Percentiles rank a stretch among this genome's conserved stretches.
These are phyloP conservation scores for Lissonota sp. DNA, from an alignment of 2,888 invertebrate genomes.

Conservation along the genomic window DNA sequence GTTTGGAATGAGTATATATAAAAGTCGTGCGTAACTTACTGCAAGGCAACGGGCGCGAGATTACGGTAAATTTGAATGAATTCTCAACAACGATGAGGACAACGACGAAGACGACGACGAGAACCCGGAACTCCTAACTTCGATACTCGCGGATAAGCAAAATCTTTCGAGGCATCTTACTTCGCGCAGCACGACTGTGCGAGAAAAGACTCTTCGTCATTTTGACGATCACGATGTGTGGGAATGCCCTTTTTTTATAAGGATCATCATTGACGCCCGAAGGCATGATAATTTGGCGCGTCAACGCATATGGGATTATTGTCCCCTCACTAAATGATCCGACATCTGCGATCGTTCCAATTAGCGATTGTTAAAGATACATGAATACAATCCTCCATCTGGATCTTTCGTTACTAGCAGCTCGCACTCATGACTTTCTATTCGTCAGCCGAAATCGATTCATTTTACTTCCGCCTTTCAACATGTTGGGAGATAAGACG, in stretches of 20 bases:
- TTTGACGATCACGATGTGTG: slow-evolving; percentile 22
- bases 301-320: slow-evolving; percentile 8
- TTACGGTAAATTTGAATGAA: slow-evolving; percentile 65
- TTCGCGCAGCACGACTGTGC: slow-evolving; percentile 19
- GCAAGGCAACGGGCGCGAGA: slow-evolving; percentile 38
- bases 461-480: slow-evolving; percentile 26
- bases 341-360: slow-evolving; percentile 27
- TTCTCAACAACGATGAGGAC: slow-evolving; percentile 39
- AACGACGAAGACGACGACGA: slow-evolving; percentile 30
- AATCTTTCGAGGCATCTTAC: slow-evolving; percentile 52
- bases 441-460: slow-evolving; percentile 16
- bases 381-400: neutral
- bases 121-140: slow-evolving; percentile 60
- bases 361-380: slow-evolving; percentile 26
- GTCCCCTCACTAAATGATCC: slow-evolving; percentile 6
- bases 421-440: slow-evolving; percentile 18
- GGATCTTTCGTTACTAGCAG: neutral
- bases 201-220: slow-evolving; percentile 1
- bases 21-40: slow-evolving; percentile 40
- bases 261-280: slow-evolving; percentile 3
- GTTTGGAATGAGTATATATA: slow-evolving; percentile 25
- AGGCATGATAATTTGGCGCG: slow-evolving; percentile 30
- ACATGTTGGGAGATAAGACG: slow-evolving; percentile 8
- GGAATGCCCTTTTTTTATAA: slow-evolving; percentile 7
- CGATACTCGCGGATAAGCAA: slow-evolving; percentile 51